Evolutionary conservation across 2,888 invertebrate genomes (phyloP).

Genomic region (Drosophila sordidula): DNA sequence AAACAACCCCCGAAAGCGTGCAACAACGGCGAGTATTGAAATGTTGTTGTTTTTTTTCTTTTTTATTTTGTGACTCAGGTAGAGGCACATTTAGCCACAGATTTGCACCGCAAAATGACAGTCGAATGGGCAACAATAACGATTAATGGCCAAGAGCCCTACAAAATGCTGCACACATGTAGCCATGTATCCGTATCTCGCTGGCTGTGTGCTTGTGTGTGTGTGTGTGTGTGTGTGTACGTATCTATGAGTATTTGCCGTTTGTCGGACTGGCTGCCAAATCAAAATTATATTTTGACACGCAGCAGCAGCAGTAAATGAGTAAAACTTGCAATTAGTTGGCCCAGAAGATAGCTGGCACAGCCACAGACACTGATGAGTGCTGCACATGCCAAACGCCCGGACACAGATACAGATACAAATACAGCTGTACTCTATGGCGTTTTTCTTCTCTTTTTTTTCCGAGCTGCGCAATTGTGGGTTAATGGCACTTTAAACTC

Average conservation of each 20-base stretch:
- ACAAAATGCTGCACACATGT: constrained; percentile 20
- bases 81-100: constrained; percentile 60
- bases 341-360: constrained; percentile 30
- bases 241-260: constrained; percentile 26
- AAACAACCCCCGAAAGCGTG: constrained; percentile 49
- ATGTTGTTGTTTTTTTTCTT: constrained; percentile 10
- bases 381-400: constrained; percentile 44
- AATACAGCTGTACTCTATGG: constrained; percentile 30
- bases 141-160: constrained; percentile 62
- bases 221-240: constrained; percentile 7
- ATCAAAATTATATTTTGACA: constrained; percentile 78
- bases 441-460: constrained; percentile 11
- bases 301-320: constrained; percentile 51
- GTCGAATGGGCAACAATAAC: constrained; percentile 56
- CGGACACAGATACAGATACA: constrained; percentile 19
- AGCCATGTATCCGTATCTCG: constrained; percentile 16
- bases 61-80: constrained; percentile 11
- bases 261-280: constrained; percentile 26
- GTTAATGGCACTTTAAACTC: constrained; percentile 78
- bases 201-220: neutral
- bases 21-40: constrained; percentile 36
- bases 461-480: constrained; percentile 61
- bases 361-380: constrained; percentile 36
- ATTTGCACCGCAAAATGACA: constrained; percentile 77
- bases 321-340: constrained; percentile 71